phyloP scores from a whole-genome alignment of 2,797 vertebrate species.

The Odontamblyopus lacepedii region DNA sequence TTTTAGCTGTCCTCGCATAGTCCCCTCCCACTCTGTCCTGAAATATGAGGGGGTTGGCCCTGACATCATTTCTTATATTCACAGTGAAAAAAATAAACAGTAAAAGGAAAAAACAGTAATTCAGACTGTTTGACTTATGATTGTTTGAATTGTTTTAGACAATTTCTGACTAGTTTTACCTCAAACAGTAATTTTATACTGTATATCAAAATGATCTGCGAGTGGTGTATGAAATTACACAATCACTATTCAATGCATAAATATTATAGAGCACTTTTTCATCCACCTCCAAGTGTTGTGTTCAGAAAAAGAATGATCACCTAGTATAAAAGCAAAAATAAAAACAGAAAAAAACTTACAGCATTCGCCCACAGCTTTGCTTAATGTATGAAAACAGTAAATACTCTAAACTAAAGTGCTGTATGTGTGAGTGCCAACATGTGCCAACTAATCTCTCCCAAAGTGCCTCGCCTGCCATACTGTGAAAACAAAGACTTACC shows the following conservation, averaged over 20 bases:
- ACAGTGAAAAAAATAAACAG: too few species aligned
- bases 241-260: not conserved
- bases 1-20: conserved; percentile 36
- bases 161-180: not conserved
- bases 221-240: not conserved
- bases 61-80: not conserved
- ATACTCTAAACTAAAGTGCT: not conserved
- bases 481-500: conserved; percentile 32
- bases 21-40: not conserved
- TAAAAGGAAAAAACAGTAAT: too few species aligned
- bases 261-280: too few species aligned
- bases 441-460: not conserved
- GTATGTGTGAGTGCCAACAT: not conserved
- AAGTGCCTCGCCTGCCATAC: conserved; percentile 52
- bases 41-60: not conserved
- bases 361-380: too few species aligned
- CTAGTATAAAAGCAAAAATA: not conserved
- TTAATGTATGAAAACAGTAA: not conserved
- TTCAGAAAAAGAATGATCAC: too few species aligned
- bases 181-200: too few species aligned
- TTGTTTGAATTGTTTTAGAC: not conserved
- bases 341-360: not conserved
- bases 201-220: not conserved
- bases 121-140: not conserved
- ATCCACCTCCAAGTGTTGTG: too few species aligned